A percentile compares a stretch with the other conserved stretches of the same genome.
Evolutionary conservation across 2,888 invertebrate genomes (phyloP).

Genomic region (Lamproptera curius): DNA sequence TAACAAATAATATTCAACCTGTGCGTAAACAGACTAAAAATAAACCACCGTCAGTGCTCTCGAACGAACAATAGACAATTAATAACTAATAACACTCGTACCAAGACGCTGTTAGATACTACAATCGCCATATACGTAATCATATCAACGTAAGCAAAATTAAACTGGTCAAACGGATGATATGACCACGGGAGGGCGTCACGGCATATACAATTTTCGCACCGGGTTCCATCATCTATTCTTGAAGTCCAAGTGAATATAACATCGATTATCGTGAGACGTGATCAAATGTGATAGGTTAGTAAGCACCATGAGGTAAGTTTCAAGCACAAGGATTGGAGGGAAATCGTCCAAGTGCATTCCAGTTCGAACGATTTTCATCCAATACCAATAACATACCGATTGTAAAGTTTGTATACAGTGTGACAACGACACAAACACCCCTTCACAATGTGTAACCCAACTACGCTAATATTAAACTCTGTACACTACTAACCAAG

Average conservation of each 20-base stretch:
- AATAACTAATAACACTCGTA: slow-evolving; percentile 71
- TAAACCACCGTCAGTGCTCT: slow-evolving; percentile 21
- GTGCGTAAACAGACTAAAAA: no score
- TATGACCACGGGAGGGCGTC: slow-evolving; percentile 31
- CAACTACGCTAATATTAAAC: slow-evolving; percentile 54
- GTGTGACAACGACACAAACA: slow-evolving; percentile 15
- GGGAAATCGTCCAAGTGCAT: slow-evolving; percentile 33
- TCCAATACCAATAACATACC: no score
- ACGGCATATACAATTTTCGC: slow-evolving; percentile 71
- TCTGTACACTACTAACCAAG: slow-evolving; percentile 85
- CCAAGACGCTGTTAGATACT: slow-evolving; percentile 74
- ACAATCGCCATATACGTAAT: slow-evolving; percentile 38
- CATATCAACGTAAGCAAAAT: slow-evolving; percentile 33
- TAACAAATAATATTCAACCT: no score
- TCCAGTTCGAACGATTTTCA: no score
- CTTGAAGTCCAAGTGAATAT: slow-evolving; percentile 74
- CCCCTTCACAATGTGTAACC: slow-evolving; percentile 31
- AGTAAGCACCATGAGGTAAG: slow-evolving; percentile 53
- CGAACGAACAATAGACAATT: slow-evolving; percentile 48
- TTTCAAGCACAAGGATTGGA: slow-evolving; percentile 16
- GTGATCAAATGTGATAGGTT: slow-evolving; percentile 58
- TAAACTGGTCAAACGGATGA: slow-evolving; percentile 21
- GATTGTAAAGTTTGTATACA: no score
- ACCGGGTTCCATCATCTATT: slow-evolving; percentile 72
- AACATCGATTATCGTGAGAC: slow-evolving; percentile 41